phyloP scores from a whole-genome alignment of 23 tunicate genomes.

The Trididemnum nubilum region DNA sequence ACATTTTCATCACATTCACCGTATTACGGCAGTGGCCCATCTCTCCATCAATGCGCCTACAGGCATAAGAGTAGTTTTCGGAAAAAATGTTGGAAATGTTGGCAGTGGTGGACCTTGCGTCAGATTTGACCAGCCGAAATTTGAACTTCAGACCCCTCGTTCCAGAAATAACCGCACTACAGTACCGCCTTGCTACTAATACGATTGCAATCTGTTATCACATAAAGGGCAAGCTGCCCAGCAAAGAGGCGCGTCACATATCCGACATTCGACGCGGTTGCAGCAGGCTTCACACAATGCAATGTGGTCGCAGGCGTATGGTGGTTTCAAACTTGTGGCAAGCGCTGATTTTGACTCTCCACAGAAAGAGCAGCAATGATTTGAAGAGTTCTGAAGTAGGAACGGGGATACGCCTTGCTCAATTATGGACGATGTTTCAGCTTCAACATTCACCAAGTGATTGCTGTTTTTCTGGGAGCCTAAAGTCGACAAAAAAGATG shows the following conservation, averaged over 20 bases:
- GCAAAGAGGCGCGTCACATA: slow-evolving; percentile 51
- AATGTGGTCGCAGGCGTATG: slow-evolving; percentile 54
- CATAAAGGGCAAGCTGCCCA: slow-evolving; percentile 56
- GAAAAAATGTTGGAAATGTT: no score
- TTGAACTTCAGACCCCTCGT: no score
- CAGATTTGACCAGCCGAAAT: no score
- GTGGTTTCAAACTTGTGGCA: neutral
- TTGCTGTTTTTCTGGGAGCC: slow-evolving; percentile 1
- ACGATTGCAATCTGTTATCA: slow-evolving; percentile 40
- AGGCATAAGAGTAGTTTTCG: no score
- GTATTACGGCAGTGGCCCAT: no score
- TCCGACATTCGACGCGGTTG: slow-evolving; percentile 26
- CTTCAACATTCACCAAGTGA: neutral
- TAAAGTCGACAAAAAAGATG: neutral
- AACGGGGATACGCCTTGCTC: neutral
- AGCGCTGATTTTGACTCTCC: neutral
- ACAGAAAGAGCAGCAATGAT: neutral
- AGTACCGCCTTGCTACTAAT: no score
- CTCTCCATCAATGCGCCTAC: no score
- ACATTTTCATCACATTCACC: no score
- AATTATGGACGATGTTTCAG: neutral
- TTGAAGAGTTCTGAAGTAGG: neutral
- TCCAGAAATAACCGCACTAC: no score
- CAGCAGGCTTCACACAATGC: slow-evolving; percentile 27
- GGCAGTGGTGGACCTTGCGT: no score